Conservation (phyloP, 2,888 invertebrate species). For the Cyclophora punctaria region DNA sequence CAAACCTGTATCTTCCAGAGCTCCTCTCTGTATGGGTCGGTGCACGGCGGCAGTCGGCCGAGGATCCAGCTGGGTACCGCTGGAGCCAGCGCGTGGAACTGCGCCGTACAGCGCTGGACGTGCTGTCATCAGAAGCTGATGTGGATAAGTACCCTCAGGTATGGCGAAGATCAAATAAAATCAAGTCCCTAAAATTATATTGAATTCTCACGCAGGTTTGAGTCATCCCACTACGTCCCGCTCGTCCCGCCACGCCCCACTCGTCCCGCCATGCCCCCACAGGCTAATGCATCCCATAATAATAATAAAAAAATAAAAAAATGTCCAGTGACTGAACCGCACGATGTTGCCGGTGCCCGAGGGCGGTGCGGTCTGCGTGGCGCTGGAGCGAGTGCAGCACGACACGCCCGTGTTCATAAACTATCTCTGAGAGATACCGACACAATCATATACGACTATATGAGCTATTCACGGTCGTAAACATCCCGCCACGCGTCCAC, state of each 20-base stretch:
- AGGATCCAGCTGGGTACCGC: slow-evolving; percentile 55
- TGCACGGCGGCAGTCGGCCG: slow-evolving; percentile 44
- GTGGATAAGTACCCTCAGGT: slow-evolving; percentile 40
- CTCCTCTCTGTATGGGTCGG: slow-evolving; percentile 62
- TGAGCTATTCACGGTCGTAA: not conserved
- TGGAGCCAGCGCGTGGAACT: slow-evolving; percentile 52
- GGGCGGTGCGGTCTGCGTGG: slow-evolving; percentile 64
- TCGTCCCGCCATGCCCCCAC: not conserved
- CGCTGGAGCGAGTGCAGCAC: slow-evolving; percentile 60
- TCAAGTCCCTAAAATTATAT: too few species aligned
- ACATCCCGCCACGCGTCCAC: not conserved
- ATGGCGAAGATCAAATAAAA: slow-evolving; percentile 7
- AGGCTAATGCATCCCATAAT: too few species aligned
- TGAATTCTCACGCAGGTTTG: too few species aligned
- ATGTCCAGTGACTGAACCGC: slow-evolving; percentile 53
- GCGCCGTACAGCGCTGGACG: slow-evolving; percentile 49
- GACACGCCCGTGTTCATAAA: slow-evolving; percentile 71
- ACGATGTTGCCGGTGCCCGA: slow-evolving; percentile 61
- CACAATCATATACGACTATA: too few species aligned
- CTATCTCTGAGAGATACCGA: slow-evolving; percentile 43
- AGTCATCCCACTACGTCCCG: not conserved
- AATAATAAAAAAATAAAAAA: too few species aligned
- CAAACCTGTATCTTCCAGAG: slow-evolving; percentile 22
- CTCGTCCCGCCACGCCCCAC: not conserved
- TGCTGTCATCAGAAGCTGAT: slow-evolving; percentile 36